Evolutionary conservation across 2,888 invertebrate genomes (phyloP), one percentile per base, ranked within the genome.

Genomic region (Limnephilus rhombicus): DNA sequence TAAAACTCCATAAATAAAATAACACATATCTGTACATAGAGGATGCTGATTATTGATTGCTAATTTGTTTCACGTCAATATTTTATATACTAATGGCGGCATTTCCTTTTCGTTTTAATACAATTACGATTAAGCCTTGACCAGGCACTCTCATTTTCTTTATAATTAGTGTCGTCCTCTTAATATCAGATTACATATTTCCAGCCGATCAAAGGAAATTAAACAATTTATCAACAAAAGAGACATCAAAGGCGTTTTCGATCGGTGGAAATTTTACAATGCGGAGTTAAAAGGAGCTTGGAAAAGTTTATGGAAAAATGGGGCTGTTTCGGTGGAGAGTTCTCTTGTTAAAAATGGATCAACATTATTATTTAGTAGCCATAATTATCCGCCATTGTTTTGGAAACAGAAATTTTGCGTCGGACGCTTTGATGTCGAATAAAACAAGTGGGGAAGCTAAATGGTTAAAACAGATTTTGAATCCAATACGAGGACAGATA

Each of bases 171-270:
- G 45, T 86, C 86, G n/a, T 41, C 45, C 49, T 53, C 68, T 68
- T n/a, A 68, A 9, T 68, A 68, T 34, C 34, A 82, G 31, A 34
- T 82, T 34, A 31, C 82, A 15, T 12, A 82, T 34, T 82, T 31
- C 34, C 45, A 49, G 80, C 68, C 41, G 91, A 91, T 91, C 91
- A 91, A 91, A 91, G 91, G 91, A 91, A 87, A 91, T 80, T 80
- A 91, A 91, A 87, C 87, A 87, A 86, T 29, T 91, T 80, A 81
- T 41, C 45, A 86, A 91, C 85, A 85, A 91, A 86, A 68, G 29
- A 49, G 53, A 49, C 81, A 90, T 90, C 90, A 90, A 90, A 90
- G 90, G 49, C 83, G 49, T 83, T 83, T 41, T 90, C 90, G 83
- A 83, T 90, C 49, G 83, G 83, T 41, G 80, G 82, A 90, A 82